These are phyloP conservation scores for Trachurus trachurus DNA, from an alignment of 2,797 vertebrate species.

Conservation along the genomic window DNA sequence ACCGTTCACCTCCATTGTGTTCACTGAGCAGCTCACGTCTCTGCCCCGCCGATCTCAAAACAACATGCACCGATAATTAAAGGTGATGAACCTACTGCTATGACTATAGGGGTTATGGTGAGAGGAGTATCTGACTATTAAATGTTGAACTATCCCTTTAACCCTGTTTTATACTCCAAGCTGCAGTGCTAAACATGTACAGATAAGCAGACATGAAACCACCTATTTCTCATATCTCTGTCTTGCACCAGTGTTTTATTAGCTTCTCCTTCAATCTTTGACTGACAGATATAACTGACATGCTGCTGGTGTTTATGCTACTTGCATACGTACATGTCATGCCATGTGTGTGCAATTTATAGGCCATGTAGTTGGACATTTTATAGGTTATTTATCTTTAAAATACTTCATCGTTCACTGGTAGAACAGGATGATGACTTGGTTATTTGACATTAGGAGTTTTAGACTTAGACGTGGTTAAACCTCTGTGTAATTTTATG, in stretches of 20 bases:
- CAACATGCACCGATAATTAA: too few relatives aligned
- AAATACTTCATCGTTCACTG: background rate
- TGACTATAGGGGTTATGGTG: too few relatives aligned
- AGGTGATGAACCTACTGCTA: too few relatives aligned
- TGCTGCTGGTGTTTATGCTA: background rate
- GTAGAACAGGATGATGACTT: background rate
- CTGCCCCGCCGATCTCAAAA: too few relatives aligned
- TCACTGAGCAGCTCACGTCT: too few relatives aligned
- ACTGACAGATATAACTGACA: background rate
- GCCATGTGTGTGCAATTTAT: background rate
- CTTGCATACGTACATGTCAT: background rate
- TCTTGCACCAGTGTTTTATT: background rate
- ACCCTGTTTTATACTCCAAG: too few relatives aligned
- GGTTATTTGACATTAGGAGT: background rate
- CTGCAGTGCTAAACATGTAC: background rate
- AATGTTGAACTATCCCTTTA: background rate
- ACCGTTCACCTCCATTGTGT: too few relatives aligned
- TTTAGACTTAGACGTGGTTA: background rate
- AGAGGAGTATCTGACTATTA: too few relatives aligned
- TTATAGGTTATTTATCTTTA: background rate
- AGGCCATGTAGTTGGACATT: background rate
- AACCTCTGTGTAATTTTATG: background rate
- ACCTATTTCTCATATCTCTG: background rate
- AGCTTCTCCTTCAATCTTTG: background rate
- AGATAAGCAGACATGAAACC: constrained; percentile 18